Evolutionary conservation across 1,140 invertebrate genomes (phyloP).

Genomic region (Bombus affinis): DNA sequence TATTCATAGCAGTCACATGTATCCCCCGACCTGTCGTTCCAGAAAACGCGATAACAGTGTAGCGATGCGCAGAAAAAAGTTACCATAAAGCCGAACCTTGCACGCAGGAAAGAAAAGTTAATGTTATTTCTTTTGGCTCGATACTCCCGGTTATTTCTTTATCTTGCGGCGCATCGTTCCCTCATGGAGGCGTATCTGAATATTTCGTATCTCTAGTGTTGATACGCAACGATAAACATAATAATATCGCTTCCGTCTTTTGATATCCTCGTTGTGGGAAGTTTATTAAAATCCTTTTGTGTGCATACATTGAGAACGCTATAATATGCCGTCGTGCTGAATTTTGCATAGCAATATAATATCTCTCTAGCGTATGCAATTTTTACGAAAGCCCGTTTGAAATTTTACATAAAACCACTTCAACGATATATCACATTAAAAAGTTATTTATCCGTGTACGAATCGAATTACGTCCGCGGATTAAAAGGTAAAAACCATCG

Average conservation of each 20-base stretch:
- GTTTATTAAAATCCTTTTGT: conserved; percentile 48
- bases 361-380: neutral
- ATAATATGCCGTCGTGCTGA: neutral
- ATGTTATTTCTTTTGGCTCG: conserved; percentile 47
- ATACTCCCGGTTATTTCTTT: conserved; percentile 31
- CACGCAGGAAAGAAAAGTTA: conserved; percentile 31
- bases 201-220: conserved; percentile 33
- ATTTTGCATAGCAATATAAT: neutral
- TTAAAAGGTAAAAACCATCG: neutral
- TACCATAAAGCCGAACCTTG: conserved; percentile 19
- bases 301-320: neutral
- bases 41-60: conserved; percentile 49
- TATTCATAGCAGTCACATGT: conserved; percentile 46
- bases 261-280: neutral
- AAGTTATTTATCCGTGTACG: neutral
- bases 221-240: conserved; percentile 49
- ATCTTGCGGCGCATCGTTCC: conserved; percentile 27
- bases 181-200: conserved; percentile 1
- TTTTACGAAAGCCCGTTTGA: neutral
- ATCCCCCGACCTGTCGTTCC: conserved; percentile 6
- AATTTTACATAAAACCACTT: neutral
- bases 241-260: conserved; percentile 38
- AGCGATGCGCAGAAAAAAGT: conserved; percentile 29
- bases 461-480: no score
- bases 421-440: neutral